Evolutionary conservation across 2,113 vertebrate species (phyloP).

Genomic region (Rhodinocichla rosea): DNA sequence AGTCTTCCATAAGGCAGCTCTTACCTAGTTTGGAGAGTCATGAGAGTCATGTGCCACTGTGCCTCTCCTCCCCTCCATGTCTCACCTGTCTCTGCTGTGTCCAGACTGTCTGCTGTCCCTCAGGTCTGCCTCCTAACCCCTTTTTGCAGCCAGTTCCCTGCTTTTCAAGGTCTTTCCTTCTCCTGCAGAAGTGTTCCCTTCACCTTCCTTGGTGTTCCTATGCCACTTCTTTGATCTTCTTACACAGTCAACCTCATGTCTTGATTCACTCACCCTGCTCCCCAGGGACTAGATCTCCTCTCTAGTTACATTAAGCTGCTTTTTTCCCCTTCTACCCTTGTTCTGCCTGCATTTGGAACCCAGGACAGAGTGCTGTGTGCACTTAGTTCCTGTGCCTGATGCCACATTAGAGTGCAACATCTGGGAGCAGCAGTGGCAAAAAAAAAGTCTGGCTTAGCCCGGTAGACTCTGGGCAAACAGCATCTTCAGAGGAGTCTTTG

Average conservation of each 20-base stretch:
- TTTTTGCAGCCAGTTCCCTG: neutral
- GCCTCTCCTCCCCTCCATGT: neutral
- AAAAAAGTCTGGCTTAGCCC: neutral
- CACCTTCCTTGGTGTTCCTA: neutral
- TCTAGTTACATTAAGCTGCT: neutral
- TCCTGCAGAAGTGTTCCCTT: neutral
- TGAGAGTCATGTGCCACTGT: fast-evolving
- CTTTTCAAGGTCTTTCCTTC: neutral
- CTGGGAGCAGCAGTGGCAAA: neutral
- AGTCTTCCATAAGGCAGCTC: neutral
- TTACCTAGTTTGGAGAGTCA: neutral
- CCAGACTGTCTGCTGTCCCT: neutral
- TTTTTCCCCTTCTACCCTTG: neutral
- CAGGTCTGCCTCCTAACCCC: neutral
- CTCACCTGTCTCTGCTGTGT: neutral
- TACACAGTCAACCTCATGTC: fast-evolving
- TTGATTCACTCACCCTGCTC: neutral
- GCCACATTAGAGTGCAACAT: neutral
- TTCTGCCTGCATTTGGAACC: neutral
- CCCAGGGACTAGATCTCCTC: neutral
- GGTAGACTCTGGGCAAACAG: neutral
- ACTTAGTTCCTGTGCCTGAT: neutral
- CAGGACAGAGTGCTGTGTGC: neutral
- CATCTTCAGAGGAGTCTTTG: neutral
- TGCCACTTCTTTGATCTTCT: neutral